These are phyloP conservation scores for Ammospiza caudacuta DNA, from an alignment of 2,113 vertebrate genomes.

Conservation along the genomic window DNA sequence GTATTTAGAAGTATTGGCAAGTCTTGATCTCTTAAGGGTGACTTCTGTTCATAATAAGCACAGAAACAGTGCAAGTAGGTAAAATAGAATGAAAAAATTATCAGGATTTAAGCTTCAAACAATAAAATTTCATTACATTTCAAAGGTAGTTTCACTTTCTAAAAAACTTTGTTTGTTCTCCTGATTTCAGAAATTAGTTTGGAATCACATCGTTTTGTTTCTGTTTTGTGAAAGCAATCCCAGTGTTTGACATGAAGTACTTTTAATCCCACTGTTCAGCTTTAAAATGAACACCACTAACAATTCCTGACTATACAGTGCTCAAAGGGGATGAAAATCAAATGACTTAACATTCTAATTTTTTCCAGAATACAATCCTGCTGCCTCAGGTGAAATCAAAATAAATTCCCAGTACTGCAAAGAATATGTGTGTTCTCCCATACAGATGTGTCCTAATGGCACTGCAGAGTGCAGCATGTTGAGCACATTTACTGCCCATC, in stretches of 20 bases:
- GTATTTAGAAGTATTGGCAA: background rate
- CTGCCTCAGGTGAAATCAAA: slow-evolving; percentile 17
- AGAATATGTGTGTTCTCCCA: background rate
- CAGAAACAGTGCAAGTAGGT: background rate
- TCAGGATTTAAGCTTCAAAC: background rate
- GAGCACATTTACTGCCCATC: background rate
- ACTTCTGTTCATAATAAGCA: background rate
- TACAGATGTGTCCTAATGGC: background rate
- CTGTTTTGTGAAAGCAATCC: background rate
- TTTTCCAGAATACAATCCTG: slow-evolving; percentile 8
- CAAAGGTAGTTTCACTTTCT: background rate
- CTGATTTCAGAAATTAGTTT: background rate
- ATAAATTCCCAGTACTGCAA: background rate
- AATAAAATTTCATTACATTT: background rate
- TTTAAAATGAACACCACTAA: background rate
- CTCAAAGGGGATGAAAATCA: slow-evolving; percentile 11
- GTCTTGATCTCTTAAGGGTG: background rate
- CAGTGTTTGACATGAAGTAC: background rate
- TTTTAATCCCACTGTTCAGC: background rate
- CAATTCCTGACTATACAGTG: background rate
- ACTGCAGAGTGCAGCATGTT: background rate
- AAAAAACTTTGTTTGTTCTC: background rate
- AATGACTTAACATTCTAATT: background rate
- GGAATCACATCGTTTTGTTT: background rate
- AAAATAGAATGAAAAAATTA: background rate